Evolutionary conservation across 1,140 invertebrate genomes (phyloP), one percentile per base, ranked within the genome.

Genomic region (Zaprionus inermis): DNA sequence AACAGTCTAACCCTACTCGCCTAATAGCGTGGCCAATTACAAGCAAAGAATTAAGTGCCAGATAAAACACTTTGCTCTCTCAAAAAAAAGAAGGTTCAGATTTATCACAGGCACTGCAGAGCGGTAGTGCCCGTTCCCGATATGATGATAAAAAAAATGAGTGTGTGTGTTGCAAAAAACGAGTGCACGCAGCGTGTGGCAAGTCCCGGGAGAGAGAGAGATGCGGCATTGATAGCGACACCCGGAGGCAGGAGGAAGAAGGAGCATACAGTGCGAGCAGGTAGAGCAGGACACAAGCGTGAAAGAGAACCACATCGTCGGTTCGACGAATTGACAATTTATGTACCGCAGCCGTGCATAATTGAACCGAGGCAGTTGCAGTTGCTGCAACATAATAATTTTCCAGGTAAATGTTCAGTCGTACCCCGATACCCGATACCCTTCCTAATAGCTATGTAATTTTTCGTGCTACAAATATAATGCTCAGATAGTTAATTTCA

Each of bases 1-100:
- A n/a, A 28, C 3, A 28, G 6, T 7, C 38, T 44, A 44, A 44
- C 38, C 38, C 38, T 44, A 16, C 16, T 1, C n/a, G 9, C 34
- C 75, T 89, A 88, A 84, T 84, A 78, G 84, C 85, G 63, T 89
- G 85, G 54, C 80, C 60, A 88, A 88, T 88, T 84, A 66, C 46
- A 71, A 57, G 9, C 56, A 82, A 88, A 76, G 65, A 76, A 82
- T 56, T 61, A 78, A 88, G 83, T 89, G 83, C 59, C 64, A 89
- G 83, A 88, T 88, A 88, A 88, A 89, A 88, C 83, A 88, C 83
- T 88, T 86, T 28, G 51, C 41, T 14, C n/a, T n/a, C 60, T 65
- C 55, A 58, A 61, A 72, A 32, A 34, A 24, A 30, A 28, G 5
- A 28, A 28, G 24, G 24, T 28, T 2, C 1, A 3, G 24, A 28